Base-by-base conservation (phyloP, 2,113 vertebrate genomes). In the Microcebus jonahi region DNA sequence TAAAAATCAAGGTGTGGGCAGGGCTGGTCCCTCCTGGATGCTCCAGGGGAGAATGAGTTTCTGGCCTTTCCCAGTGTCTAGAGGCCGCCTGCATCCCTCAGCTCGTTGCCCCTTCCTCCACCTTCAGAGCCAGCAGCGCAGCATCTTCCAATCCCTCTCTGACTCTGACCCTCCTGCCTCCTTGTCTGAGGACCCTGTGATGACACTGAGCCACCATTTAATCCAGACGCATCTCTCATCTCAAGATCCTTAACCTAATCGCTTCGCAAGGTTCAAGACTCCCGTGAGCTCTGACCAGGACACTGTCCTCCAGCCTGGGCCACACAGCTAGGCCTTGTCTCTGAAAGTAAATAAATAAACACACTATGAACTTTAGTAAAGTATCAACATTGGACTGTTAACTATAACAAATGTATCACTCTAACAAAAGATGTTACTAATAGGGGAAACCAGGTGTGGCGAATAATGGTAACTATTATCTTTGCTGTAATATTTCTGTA, bases 401-500 rank as follows among this genome's bases (percentile, higher is more conserved):
- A 79, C 50, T 68, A 12, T 73, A 68, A 88, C 71, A 93, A 95
- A 82, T 27, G 31, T 71, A 88, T 87, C 70, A 42, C 29, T 42
- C 42, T 77, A 91, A 89, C 65, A 25, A 82, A 95, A 89, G 5
- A 53, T 17, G 4, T 76, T 77, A 87, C 45, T 63, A 50, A 90
- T 7, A 65, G 8, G 21, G 31, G 21, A 88, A 79, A 29, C 25
- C 61, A 63, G 21, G 27, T 67, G 0, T 71, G 34, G 48, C 4
- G 61, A 82, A 94, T 71, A 67, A 68, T 36, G 13, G 34, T 42
- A 91, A 88, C 14, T 59, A 80, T 17, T 65, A 79, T 71, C 39
- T 77, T 67, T 20, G n/a, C 27, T 63, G 61, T 23, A 53, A 23
- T 84, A 70, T 63, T 90, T 53, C 50, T 11, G 1, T 75, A 91